Conservation (phyloP, 2,888 invertebrate genomes). For the Dryobotodes eremita region DNA sequence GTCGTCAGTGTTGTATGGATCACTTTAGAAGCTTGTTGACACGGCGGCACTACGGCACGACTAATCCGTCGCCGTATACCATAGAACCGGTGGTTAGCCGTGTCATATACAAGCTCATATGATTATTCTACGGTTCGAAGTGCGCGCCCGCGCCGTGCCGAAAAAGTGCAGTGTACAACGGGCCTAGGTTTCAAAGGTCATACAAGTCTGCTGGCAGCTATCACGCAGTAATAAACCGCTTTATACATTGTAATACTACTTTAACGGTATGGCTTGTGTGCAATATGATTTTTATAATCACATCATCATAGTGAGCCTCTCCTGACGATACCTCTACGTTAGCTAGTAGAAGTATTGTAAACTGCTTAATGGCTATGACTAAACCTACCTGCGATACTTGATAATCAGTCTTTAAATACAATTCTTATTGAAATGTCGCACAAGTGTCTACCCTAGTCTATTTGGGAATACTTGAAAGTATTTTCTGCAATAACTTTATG, state of each 20-base stretch:
- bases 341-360: neutral
- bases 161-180: neutral
- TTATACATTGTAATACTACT: neutral
- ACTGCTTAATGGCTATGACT: neutral
- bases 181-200: conserved; percentile 10
- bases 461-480: conserved; percentile 15
- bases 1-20: too few species aligned
- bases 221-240: neutral
- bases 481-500: neutral
- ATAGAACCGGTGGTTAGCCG: too few species aligned
- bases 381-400: neutral
- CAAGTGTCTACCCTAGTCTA: neutral
- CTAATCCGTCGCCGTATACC: too few species aligned
- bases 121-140: too few species aligned
- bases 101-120: too few species aligned
- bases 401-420: neutral
- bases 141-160: neutral
- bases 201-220: neutral
- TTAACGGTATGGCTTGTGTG: neutral
- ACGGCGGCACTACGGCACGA: too few species aligned
- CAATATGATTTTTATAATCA: conserved; percentile 2
- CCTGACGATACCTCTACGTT: neutral
- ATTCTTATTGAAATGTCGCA: neutral
- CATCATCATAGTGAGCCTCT: neutral
- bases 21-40: too few species aligned